These are phyloP conservation scores for Urocyon cinereoargenteus DNA, from an alignment of 2,797 vertebrate genomes.

Conservation along the genomic window DNA sequence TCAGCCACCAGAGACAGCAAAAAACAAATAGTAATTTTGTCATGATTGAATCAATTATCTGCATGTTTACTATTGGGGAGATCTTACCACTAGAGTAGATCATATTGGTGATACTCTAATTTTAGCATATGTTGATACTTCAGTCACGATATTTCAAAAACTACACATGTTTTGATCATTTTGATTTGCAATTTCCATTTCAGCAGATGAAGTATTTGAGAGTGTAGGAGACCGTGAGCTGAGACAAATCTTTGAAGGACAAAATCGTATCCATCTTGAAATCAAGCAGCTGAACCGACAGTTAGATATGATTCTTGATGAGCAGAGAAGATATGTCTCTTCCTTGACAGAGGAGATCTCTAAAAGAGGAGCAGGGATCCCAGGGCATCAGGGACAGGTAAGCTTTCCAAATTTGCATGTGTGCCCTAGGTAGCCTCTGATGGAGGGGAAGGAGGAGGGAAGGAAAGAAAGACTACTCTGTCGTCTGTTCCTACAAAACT, in stretches of 20 bases:
- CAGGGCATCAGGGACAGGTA: conserved; percentile 91
- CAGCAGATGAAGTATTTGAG: conserved; percentile 96
- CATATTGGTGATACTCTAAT: neutral
- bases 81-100: neutral
- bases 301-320: conserved; percentile 98
- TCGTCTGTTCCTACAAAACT: accelerated
- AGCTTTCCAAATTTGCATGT: accelerated
- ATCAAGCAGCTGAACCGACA: conserved; percentile 97
- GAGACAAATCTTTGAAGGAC: conserved; percentile 98
- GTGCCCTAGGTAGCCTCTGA: accelerated
- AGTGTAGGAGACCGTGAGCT: conserved; percentile 95
- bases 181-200: conserved; percentile 54
- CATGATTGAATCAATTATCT: neutral
- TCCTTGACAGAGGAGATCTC: conserved; percentile 93
- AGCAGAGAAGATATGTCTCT: conserved; percentile 95
- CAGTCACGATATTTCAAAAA: neutral
- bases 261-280: conserved; percentile 97
- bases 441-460: neutral
- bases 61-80: neutral
- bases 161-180: neutral
- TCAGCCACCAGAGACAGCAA: neutral
- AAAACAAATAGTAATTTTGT: neutral
- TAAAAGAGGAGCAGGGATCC: conserved; percentile 87
- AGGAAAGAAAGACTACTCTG: accelerated
- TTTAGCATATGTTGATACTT: neutral